A percentile compares a stretch with the other conserved stretches of the same genome.
phyloP scores from a whole-genome alignment of 1,140 invertebrate genomes.

The Caenorhabditis latens region DNA sequence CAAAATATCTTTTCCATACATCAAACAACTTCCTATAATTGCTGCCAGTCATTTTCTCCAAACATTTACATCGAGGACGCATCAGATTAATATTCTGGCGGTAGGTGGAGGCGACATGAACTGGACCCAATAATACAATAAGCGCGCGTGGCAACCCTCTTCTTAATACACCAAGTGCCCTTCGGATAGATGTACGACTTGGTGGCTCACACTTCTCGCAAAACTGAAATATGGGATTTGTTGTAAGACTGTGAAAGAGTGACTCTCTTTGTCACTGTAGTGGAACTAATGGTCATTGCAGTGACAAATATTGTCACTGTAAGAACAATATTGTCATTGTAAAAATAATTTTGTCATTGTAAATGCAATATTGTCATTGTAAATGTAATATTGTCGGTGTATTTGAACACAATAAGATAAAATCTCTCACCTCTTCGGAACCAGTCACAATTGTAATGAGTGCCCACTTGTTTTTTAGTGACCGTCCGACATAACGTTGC shows the following conservation, averaged over 20 bases:
- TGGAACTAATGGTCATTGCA: too few relatives aligned
- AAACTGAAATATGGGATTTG: slow-evolving; percentile 31
- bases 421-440: slow-evolving; percentile 70
- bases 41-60: slow-evolving; percentile 39
- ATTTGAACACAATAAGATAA: too few relatives aligned
- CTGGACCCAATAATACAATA: slow-evolving; percentile 72
- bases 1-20: slow-evolving; percentile 56
- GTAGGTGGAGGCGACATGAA: slow-evolving; percentile 73
- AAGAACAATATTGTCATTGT: too few relatives aligned
- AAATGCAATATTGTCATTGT: too few relatives aligned
- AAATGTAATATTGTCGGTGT: too few relatives aligned
- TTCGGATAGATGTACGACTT: slow-evolving; percentile 66
- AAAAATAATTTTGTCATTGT: too few relatives aligned
- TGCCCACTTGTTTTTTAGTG: slow-evolving; percentile 68
- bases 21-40: slow-evolving; percentile 68
- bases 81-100: slow-evolving; percentile 73
- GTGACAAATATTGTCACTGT: too few relatives aligned
- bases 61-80: slow-evolving; percentile 37
- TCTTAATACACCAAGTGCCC: slow-evolving; percentile 67
- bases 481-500: slow-evolving; percentile 56
- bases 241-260: too few relatives aligned
- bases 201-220: slow-evolving; percentile 70
- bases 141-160: slow-evolving; percentile 67
- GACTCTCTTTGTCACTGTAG: too few relatives aligned
- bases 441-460: slow-evolving; percentile 72